Percentiles rank a stretch among this genome's conserved stretches.
Conservation (phyloP, 2,797 vertebrate genomes). For the Nannoperca australis region DNA sequence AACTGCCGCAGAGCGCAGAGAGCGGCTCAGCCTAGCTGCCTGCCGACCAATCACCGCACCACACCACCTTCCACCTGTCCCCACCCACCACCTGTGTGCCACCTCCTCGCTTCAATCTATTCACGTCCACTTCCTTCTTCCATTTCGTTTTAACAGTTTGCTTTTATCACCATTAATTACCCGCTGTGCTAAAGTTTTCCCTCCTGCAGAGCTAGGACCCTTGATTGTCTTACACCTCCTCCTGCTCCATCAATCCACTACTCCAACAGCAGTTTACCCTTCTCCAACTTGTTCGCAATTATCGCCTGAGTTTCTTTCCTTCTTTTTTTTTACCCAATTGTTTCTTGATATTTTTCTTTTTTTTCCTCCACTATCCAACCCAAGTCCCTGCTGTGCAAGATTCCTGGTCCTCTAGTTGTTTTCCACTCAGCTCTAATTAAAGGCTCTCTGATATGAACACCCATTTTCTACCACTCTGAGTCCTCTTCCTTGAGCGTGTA, state of each 20-base stretch:
- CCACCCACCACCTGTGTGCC: conserved; percentile 28
- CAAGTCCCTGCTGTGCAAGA: conserved; percentile 51
- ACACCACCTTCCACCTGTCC: conserved; percentile 54
- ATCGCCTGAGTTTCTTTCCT: conserved; percentile 35
- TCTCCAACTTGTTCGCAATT: conserved; percentile 63
- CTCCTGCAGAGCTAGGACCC: conserved; percentile 30
- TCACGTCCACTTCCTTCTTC: conserved; percentile 50
- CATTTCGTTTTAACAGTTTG: conserved; percentile 46
- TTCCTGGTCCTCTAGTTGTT: conserved; percentile 46
- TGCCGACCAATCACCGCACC: conserved; percentile 80
- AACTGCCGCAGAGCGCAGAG: conserved; percentile 57
- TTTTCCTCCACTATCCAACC: conserved; percentile 17
- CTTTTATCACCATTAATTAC: conserved; percentile 80
- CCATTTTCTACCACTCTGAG: conserved; percentile 39
- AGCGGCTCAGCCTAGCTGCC: conserved; percentile 61
- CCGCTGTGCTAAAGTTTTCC: conserved; percentile 54
- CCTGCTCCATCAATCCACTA: conserved; percentile 46
- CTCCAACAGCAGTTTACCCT: conserved; percentile 45
- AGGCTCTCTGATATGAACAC: conserved; percentile 58
- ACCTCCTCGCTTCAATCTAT: conserved; percentile 39
- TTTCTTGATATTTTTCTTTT: conserved; percentile 50
- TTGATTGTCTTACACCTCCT: conserved; percentile 67
- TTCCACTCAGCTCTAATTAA: conserved; percentile 76
- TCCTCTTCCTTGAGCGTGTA: conserved; percentile 46
- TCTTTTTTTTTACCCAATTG: conserved; percentile 9